Evolutionary conservation across 2,888 invertebrate genomes (phyloP).

Genomic region (Scaptomyza cyrtandrae): DNA sequence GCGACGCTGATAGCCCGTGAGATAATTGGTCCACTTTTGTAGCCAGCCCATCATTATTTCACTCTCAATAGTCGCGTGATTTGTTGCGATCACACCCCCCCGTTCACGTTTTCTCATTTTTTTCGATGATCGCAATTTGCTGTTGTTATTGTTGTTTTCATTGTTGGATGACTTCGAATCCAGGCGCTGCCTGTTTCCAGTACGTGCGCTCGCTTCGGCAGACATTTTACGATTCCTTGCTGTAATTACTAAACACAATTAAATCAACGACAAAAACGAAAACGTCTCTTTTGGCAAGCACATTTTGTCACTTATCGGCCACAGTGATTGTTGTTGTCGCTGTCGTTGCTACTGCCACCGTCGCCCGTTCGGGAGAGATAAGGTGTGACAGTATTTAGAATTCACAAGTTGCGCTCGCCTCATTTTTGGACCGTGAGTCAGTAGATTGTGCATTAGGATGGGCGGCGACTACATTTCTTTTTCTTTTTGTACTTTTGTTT

Average conservation of each 20-base stretch:
- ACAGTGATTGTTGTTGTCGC: not conserved
- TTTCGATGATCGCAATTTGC: constrained; percentile 25
- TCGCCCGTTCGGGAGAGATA: constrained; percentile 29
- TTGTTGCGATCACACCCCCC: not conserved
- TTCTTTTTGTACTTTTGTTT: not conserved
- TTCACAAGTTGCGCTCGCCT: not conserved
- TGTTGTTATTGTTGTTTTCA: constrained; percentile 2
- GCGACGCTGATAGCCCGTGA: constrained; percentile 98
- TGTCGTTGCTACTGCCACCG: not conserved
- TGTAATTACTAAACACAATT: constrained; percentile 26
- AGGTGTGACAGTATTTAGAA: constrained; percentile 33
- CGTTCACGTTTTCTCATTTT: constrained; percentile 23
- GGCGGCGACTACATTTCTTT: not conserved
- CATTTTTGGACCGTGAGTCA: constrained; percentile 3
- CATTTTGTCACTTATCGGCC: constrained; percentile 40
- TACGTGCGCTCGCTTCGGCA: constrained; percentile 24
- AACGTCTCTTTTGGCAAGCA: constrained; percentile 13
- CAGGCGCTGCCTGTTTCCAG: constrained; percentile 17
- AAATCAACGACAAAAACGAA: constrained; percentile 13
- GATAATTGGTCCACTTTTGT: constrained; percentile 99
- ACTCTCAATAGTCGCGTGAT: constrained; percentile 10
- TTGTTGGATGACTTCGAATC: constrained; percentile 6
- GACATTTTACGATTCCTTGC: constrained; percentile 45
- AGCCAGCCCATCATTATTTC: constrained; percentile 91
- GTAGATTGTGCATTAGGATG: constrained; percentile 7